A percentile compares a stretch with the other conserved stretches of the same genome.
phyloP scores from a whole-genome alignment of 2,113 vertebrate genomes.

The Prolemur simus region DNA sequence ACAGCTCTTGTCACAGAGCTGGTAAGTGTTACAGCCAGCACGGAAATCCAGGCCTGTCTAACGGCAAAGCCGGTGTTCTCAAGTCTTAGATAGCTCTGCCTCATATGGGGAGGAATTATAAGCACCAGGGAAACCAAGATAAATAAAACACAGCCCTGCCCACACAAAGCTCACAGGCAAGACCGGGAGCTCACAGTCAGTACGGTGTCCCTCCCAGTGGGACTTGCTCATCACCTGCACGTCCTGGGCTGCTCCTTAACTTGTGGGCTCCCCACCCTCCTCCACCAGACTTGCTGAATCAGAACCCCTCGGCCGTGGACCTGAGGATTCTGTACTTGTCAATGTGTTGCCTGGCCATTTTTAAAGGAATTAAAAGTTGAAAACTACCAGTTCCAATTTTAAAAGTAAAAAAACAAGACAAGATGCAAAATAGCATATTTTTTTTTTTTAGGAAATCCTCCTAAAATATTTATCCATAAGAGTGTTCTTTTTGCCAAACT shows the following conservation, averaged over 20 bases:
- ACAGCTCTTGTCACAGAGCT: neutral
- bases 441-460: conserved; percentile 22
- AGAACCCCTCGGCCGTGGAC: neutral
- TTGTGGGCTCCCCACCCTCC: rapidly evolving
- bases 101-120: neutral
- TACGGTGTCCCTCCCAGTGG: neutral
- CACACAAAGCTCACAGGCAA: neutral
- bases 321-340: neutral
- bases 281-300: neutral
- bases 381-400: conserved; percentile 41
- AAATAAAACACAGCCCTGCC: neutral
- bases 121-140: neutral
- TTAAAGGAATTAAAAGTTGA: conserved; percentile 39
- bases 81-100: neutral
- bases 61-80: neutral
- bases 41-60: neutral
- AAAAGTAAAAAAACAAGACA: conserved; percentile 29
- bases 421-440: conserved; percentile 10
- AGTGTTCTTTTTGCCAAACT: neutral
- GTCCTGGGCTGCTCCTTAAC: neutral
- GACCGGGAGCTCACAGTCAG: neutral
- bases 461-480: conserved; percentile 28
- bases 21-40: neutral
- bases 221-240: neutral
- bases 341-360: neutral